Conservation (phyloP, 1,140 invertebrate genomes). For the Pararge aegeria region DNA sequence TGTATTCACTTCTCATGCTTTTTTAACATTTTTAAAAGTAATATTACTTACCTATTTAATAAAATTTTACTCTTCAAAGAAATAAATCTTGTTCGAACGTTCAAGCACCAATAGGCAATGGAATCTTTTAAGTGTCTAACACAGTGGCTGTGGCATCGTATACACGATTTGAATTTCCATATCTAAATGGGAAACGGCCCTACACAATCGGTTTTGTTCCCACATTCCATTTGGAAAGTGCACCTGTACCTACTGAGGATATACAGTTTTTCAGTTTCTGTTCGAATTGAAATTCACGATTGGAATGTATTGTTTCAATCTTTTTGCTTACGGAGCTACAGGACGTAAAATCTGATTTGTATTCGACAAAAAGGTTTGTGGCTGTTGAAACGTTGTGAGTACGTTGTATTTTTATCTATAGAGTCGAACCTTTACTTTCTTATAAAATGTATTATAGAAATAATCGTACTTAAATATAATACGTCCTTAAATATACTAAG, state of each 20-base stretch:
- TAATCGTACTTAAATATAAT: background rate
- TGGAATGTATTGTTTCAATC: conserved; percentile 14
- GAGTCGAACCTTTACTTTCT: too few species aligned
- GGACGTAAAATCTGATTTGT: background rate
- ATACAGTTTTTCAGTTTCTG: conserved; percentile 46
- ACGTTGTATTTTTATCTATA: too few species aligned
- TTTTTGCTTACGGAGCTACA: background rate
- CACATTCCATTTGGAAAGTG: conserved; percentile 71
- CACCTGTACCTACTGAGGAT: conserved; percentile 62
- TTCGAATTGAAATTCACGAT: conserved; percentile 30
- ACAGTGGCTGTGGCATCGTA: conserved; percentile 46
- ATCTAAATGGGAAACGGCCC: conserved; percentile 76
- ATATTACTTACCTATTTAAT: too few species aligned
- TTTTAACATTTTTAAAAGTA: too few species aligned
- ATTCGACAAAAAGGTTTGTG: background rate
- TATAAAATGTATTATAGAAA: background rate
- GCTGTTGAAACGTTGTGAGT: too few species aligned
- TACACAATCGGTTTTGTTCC: conserved; percentile 72
- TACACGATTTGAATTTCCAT: conserved; percentile 70
- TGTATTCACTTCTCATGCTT: too few species aligned
- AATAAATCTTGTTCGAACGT: conserved; percentile 17
- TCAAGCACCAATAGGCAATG: conserved; percentile 25
- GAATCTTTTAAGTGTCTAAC: conserved; percentile 54
- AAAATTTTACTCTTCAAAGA: background rate
- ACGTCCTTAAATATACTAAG: background rate